Percentiles rank a stretch among this genome's conserved stretches.
Conservation (phyloP, 2,888 invertebrate genomes). For the Argynnis bischoffii region DNA sequence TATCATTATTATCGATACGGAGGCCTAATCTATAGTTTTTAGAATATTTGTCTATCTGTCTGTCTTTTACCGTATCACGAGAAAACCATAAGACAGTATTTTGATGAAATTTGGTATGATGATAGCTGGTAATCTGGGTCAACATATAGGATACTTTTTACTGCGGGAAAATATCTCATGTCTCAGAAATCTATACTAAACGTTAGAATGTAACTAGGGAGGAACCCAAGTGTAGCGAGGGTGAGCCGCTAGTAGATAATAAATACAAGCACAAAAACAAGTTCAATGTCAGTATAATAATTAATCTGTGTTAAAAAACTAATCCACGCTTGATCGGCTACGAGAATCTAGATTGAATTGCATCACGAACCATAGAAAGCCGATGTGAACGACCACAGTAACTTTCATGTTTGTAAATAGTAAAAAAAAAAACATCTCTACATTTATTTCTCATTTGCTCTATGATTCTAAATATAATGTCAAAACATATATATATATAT, state of each 20-base stretch:
- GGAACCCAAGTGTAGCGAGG: not conserved
- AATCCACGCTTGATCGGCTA: conserved; percentile 33
- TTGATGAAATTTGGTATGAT: too few relatives aligned
- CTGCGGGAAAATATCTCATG: too few relatives aligned
- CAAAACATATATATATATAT: too few relatives aligned
- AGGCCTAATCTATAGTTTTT: too few relatives aligned
- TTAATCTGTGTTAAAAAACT: conserved; percentile 25
- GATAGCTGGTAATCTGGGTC: too few relatives aligned
- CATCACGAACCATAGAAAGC: conserved; percentile 41
- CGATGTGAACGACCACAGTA: conserved; percentile 32
- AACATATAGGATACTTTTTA: too few relatives aligned
- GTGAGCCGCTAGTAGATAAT: conserved; percentile 6
- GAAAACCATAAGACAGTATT: too few relatives aligned
- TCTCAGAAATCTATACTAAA: too few relatives aligned
- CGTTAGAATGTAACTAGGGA: too few relatives aligned
- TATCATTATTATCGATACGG: too few relatives aligned
- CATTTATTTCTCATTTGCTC: not conserved
- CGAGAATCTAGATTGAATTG: conserved; percentile 30
- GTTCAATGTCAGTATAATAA: conserved; percentile 31
- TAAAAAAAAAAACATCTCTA: not conserved
- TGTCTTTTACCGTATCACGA: too few relatives aligned
- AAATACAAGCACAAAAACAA: conserved; percentile 14
- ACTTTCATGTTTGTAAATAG: conserved; percentile 27
- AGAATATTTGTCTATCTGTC: too few relatives aligned
- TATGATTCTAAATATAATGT: not conserved